Base-by-base conservation (phyloP, 1,140 invertebrate genomes). In the Tetraneura akinire region DNA sequence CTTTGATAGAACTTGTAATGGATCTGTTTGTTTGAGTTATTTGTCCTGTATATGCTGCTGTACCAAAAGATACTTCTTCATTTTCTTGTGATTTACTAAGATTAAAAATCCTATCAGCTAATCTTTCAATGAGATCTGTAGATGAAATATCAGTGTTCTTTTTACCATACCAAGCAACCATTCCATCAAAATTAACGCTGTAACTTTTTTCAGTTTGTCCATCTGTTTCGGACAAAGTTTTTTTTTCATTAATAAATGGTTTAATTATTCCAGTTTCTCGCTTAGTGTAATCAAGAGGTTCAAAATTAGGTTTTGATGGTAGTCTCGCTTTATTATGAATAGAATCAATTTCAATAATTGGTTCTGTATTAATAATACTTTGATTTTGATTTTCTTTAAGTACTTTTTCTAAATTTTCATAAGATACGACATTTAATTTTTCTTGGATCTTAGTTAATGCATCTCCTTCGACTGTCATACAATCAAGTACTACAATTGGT, bases 361-460 rank as follows among this genome's bases (percentile, higher is more conserved):
- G 9, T 62, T 78, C 74, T 5, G 74, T 18, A 10, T 45, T 60
- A 62, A 78, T 23, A 60, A 78, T n/a, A n/a, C 47, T 47, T 18
- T 55, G 37, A 18, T 47, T 60, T 78, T 55, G 74, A 78, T 78
- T 78, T 26, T 78, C 74, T 45, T 78, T 78, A 18, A 78, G 37
- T 42, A 78, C 74, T 78, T 78, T 78, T 60, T 78, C 74, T 16
- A 78, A 45, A 47, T 55, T 64, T 49, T 74, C 68, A 32, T 81
- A 73, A 8, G 70, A 60, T 10, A 81, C 60, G 11, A 80, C 81
- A 21, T 80, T 82, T 32, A 82, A 55, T 60, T 82, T 82, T 68
- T 82, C 81, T 70, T 80, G 70, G 18, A 82, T 71, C 47, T 82
- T 80, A 37, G 81, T 80, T 18, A 82, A 78, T 23, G 70, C 81